phyloP scores from a whole-genome alignment of 2,113 vertebrate genomes.

The Petromus typicus region DNA sequence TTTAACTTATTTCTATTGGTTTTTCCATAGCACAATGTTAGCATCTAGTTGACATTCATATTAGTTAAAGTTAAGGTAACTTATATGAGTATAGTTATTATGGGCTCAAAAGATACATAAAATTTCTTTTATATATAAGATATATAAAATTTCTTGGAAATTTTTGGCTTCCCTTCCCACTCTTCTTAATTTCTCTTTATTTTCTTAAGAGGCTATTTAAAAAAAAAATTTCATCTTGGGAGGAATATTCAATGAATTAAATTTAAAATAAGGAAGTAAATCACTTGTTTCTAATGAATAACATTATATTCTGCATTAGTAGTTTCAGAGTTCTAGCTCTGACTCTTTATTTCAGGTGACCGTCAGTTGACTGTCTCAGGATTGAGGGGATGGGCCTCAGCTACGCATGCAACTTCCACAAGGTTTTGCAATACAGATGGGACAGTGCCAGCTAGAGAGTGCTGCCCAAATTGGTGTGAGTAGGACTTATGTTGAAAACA shows the following conservation, averaged over 20 bases:
- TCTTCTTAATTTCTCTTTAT: background rate
- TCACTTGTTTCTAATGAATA: background rate
- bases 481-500: background rate
- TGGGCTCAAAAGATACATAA: background rate
- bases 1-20: constrained; percentile 41
- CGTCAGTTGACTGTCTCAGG: constrained; percentile 40
- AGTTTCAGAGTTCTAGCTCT: constrained; percentile 1
- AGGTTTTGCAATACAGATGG: constrained; percentile 44
- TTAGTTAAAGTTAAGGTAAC: background rate
- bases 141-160: background rate
- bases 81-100: background rate
- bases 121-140: background rate
- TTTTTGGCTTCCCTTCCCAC: background rate
- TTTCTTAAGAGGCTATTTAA: background rate
- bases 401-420: background rate
- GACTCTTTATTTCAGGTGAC: constrained; percentile 56
- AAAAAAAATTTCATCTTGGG: background rate
- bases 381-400: background rate
- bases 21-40: background rate
- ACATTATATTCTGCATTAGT: background rate
- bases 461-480: constrained; percentile 20
- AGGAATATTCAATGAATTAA: background rate
- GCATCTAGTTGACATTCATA: background rate
- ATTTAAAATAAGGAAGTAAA: constrained; percentile 42
- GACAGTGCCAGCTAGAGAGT: constrained; percentile 24